Evolutionary conservation across 2,113 vertebrate genomes (phyloP).

Genomic region (Telmatochromis sp.): DNA sequence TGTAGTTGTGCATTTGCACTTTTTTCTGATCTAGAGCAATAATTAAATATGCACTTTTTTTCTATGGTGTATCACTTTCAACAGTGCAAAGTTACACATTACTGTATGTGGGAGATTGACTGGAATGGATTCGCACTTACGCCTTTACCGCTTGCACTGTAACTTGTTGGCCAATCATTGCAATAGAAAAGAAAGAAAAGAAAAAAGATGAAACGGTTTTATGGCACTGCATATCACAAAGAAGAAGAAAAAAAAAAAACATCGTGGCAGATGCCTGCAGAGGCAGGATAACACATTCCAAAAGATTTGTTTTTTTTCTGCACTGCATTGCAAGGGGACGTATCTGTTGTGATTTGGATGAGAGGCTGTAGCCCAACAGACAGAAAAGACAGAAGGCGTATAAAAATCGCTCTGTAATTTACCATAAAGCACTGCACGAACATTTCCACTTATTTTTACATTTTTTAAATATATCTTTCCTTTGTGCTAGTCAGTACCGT

Average conservation of each 20-base stretch:
- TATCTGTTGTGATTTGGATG: background rate
- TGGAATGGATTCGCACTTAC: background rate
- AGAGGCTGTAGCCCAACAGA: background rate
- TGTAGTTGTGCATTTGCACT: background rate
- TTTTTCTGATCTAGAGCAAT: background rate
- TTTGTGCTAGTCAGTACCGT: background rate
- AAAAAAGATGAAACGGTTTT: background rate
- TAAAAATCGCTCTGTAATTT: background rate
- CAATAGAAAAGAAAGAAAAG: background rate
- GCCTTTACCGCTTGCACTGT: background rate
- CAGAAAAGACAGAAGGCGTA: background rate
- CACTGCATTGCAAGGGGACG: background rate
- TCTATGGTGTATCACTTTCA: background rate
- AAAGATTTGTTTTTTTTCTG: background rate
- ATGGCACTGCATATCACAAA: background rate
- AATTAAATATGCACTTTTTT: background rate
- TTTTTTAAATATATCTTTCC: background rate
- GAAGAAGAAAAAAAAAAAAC: background rate
- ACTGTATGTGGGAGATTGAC: background rate
- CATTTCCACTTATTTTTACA: background rate
- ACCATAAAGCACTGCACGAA: background rate
- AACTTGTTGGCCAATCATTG: background rate
- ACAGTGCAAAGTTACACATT: background rate
- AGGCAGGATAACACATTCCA: background rate
- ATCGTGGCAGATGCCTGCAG: background rate